Percentiles rank a stretch among this genome's conserved stretches.
phyloP scores from a whole-genome alignment of 2,797 vertebrate species.

The Sphenodon punctatus region DNA sequence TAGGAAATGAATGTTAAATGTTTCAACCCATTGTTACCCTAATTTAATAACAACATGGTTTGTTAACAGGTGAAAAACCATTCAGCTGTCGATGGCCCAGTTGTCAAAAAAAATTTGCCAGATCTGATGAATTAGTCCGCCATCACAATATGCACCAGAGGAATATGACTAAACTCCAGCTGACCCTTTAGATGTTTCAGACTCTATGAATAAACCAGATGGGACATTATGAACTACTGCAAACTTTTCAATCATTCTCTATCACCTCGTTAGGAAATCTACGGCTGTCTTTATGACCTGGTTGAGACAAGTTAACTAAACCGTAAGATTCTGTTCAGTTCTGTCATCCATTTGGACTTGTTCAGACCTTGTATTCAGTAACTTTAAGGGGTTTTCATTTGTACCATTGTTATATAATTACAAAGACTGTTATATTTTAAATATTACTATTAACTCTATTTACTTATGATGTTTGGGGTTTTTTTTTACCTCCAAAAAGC shows the following conservation, averaged over 20 bases:
- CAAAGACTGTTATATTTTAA: not conserved
- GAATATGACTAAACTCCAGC: conserved; percentile 95
- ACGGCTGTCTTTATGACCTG: conserved; percentile 27
- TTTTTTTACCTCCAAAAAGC: not conserved
- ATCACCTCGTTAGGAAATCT: conserved; percentile 58
- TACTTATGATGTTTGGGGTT: not conserved
- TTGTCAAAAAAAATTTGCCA: conserved; percentile 99
- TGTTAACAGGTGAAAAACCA: conserved; percentile 95
- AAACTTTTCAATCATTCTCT: conserved; percentile 58
- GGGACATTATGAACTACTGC: conserved; percentile 65
- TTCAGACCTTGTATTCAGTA: conserved; percentile 10
- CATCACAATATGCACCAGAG: conserved; percentile 99
- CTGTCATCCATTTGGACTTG: conserved; percentile 27
- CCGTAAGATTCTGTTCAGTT: conserved; percentile 52
- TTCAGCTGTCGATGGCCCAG: conserved; percentile 97
- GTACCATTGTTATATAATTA: conserved; percentile 36
- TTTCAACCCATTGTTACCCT: conserved; percentile 13
- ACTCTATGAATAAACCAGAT: conserved; percentile 41
- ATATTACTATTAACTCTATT: not conserved
- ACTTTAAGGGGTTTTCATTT: conserved; percentile 5
- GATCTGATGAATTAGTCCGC: conserved; percentile 97
- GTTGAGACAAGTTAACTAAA: conserved; percentile 59
- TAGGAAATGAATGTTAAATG: not conserved
- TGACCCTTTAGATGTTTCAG: conserved; percentile 84
- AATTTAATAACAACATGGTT: conserved; percentile 69